Evolutionary conservation across 1,140 invertebrate genomes (phyloP).

Genomic region (Megathymus violae): DNA sequence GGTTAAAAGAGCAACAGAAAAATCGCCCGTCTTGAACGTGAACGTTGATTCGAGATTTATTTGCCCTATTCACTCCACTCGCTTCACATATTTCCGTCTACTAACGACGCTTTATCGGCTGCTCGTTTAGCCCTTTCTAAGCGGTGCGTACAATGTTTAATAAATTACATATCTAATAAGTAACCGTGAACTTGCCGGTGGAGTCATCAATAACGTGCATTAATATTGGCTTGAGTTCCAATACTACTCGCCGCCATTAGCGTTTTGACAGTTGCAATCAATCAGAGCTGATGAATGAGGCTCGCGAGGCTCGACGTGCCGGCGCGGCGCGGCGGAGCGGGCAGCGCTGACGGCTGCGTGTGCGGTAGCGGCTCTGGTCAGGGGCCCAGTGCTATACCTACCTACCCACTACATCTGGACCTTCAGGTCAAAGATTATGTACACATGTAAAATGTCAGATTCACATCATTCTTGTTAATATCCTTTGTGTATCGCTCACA

Average conservation of each 20-base stretch:
- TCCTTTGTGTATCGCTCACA: too few relatives aligned
- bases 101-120: slow-evolving; percentile 51
- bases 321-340: too few relatives aligned
- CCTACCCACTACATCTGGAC: too few relatives aligned
- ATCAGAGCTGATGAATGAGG: slow-evolving; percentile 78
- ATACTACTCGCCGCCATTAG: slow-evolving; percentile 77
- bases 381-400: slow-evolving; percentile 16
- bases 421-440: too few relatives aligned
- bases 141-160: slow-evolving; percentile 55
- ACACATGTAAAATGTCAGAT: too few relatives aligned
- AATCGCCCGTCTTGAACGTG: slow-evolving; percentile 6
- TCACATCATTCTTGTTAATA: too few relatives aligned
- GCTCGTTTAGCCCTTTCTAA: slow-evolving; percentile 53
- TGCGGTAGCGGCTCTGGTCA: slow-evolving; percentile 70
- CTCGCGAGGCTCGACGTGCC: slow-evolving; percentile 52
- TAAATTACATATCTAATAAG: slow-evolving; percentile 76
- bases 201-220: slow-evolving; percentile 74
- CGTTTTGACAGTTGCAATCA: slow-evolving; percentile 80
- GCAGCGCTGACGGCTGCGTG: slow-evolving; percentile 43
- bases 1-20: neutral
- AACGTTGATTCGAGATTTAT: slow-evolving; percentile 33
- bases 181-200: slow-evolving; percentile 71
- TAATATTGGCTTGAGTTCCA: slow-evolving; percentile 77
- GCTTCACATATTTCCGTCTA: slow-evolving; percentile 16
- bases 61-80: slow-evolving; percentile 24